Percentiles rank a stretch among this genome's conserved stretches.
These are phyloP conservation scores for Dryococelus australis DNA, from an alignment of 2,888 invertebrate genomes.

Conservation along the genomic window DNA sequence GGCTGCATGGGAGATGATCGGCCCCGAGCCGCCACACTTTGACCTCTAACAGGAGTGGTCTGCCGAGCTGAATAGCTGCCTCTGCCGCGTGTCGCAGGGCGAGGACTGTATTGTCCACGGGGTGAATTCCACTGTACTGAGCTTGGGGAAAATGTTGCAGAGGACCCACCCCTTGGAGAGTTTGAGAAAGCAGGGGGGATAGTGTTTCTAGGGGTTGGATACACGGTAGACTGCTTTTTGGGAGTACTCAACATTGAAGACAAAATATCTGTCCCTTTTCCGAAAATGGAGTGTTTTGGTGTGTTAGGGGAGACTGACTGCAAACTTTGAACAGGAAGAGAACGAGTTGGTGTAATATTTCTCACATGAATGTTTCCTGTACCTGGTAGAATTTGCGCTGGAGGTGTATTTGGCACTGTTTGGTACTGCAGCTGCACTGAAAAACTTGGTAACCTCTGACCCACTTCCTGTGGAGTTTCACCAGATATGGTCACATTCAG, in stretches of 20 bases:
- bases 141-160: not conserved
- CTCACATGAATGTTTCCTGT: not conserved
- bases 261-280: not conserved
- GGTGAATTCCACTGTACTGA: not conserved
- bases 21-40: not conserved
- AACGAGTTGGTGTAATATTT: not conserved
- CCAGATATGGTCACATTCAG: not conserved
- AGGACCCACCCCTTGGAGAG: not conserved
- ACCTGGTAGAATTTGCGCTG: not conserved
- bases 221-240: not conserved
- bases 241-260: not conserved
- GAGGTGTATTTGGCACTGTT: not conserved
- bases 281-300: not conserved
- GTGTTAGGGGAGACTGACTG: not conserved
- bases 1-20: not conserved
- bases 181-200: not conserved
- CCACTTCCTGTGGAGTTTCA: not conserved
- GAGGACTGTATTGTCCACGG: not conserved
- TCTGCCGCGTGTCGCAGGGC: not conserved
- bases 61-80: not conserved
- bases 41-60: not conserved
- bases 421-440: not conserved
- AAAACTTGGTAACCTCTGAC: not conserved
- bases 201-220: not conserved
- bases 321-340: not conserved